Evolutionary conservation across 1,140 invertebrate species (phyloP).

Genomic region (Phthorimaea operculella): DNA sequence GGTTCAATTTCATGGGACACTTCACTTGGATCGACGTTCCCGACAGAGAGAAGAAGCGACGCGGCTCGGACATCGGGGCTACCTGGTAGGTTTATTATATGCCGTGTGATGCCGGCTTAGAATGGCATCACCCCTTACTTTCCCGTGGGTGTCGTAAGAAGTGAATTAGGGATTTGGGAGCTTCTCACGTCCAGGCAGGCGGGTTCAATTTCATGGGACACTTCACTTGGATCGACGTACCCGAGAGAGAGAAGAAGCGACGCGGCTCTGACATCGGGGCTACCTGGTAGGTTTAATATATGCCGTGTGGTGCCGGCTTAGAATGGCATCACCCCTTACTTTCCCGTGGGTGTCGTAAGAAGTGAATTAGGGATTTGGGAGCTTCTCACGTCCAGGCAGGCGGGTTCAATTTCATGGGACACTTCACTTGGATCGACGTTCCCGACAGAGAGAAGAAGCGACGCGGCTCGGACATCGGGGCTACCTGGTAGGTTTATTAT

Average conservation of each 20-base stretch:
- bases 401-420: constrained; percentile 88
- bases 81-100: constrained; percentile 64
- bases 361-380: no score
- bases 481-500: no score
- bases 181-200: constrained; percentile 83
- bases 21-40: constrained; percentile 91
- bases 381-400: constrained; percentile 83
- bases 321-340: no score
- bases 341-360: no score
- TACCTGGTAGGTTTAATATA: no score
- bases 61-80: constrained; percentile 62
- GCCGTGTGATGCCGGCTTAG: no score
- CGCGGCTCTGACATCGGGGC: constrained; percentile 65
- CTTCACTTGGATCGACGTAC: constrained; percentile 90
- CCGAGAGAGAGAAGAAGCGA: constrained; percentile 74
- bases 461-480: constrained; percentile 51
- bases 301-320: no score
- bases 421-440: constrained; percentile 43
- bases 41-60: constrained; percentile 73
- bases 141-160: no score
- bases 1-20: constrained; percentile 91
- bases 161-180: no score
- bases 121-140: no score
- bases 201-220: constrained; percentile 92
- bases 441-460: constrained; percentile 74